Evolutionary conservation across 2,797 vertebrate genomes (phyloP).

Genomic region (Mallotus villosus): DNA sequence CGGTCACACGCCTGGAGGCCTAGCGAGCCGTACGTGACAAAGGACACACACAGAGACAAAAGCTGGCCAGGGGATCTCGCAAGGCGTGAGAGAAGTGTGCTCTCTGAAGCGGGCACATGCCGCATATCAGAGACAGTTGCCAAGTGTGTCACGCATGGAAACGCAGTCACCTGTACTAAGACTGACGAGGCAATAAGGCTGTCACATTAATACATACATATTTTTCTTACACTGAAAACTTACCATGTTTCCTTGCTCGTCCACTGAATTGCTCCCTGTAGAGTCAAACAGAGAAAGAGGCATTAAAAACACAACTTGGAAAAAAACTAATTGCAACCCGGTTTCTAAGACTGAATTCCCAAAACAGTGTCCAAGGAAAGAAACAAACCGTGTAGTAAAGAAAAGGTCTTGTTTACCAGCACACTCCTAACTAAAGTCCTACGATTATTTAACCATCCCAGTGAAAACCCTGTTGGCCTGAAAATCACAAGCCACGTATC

Average conservation of each 20-base stretch:
- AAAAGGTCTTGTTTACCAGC: neutral
- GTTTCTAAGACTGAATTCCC: too few relatives aligned
- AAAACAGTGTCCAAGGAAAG: too few relatives aligned
- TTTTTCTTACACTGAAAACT: constrained; percentile 9
- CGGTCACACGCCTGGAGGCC: too few relatives aligned
- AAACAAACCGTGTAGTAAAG: neutral
- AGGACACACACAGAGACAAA: too few relatives aligned
- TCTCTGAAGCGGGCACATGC: neutral
- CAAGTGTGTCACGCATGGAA: constrained; percentile 31
- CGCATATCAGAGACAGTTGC: constrained; percentile 21
- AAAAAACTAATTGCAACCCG: too few relatives aligned
- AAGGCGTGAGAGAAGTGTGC: too few relatives aligned
- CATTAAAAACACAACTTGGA: neutral
- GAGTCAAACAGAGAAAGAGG: constrained; percentile 6
- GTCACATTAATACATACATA: neutral
- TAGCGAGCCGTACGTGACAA: too few relatives aligned
- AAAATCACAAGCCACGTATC: neutral
- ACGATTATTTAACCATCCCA: too few relatives aligned
- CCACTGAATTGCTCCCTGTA: constrained; percentile 84
- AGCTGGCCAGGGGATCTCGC: too few relatives aligned
- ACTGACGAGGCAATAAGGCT: too few relatives aligned
- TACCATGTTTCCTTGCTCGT: constrained; percentile 86
- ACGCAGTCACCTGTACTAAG: neutral
- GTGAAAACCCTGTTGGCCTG: too few relatives aligned
- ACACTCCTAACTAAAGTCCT: neutral